Base-by-base conservation (phyloP, 2,797 vertebrate genomes). In the Meda fulgida region DNA sequence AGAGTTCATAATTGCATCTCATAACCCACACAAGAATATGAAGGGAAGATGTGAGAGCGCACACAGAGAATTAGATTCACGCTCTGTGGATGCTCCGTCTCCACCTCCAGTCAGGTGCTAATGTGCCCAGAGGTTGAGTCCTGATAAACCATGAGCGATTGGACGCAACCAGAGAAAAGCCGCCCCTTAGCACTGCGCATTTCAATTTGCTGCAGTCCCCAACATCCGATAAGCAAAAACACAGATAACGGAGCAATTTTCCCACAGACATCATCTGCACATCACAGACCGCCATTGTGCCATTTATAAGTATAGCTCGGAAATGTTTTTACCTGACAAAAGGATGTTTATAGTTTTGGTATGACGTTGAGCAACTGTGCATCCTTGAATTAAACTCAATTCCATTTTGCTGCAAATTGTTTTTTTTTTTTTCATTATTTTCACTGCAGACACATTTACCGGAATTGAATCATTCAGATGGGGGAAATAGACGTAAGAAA, bases 1-100 rank as follows among this genome's bases (percentile, higher is more conserved):
- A 86, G 83, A 88, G 81, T 89, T 86, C 78, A 86, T 89, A 88
- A 89, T 87, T 88, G 83, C 83, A 85, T 87, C 85, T 88, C 80
- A 87, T 87, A 85, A 84, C 87, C 85, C 80, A 88, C 83, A 89
- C 80, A 85, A 85, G 67, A 80, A 83, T 85, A 83, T 83, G 60
- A 84, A 85, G 67, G 73, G 82, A 80, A 67, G 83, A 71, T 77
- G 81, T 76, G 77, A 80, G 46, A 72, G 63, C 26, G 38, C 73
- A 34, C 71, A 81, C 26, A 66, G 66, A 72, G 84, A 87, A 85
- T 85, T 84, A 76, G 84, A 89, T 81, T 89, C 84, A 34, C 43
- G 26, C 63, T 87, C 85, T 73, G 78, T 85, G 72, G 58, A 83
- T 58, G 83, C 73, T 84, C 51, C 21, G 53, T 78, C 75, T 84